A percentile compares a stretch with the other conserved stretches of the same genome.
Conservation (phyloP, 2,797 vertebrate species). For the Eulemur rubriventer region DNA sequence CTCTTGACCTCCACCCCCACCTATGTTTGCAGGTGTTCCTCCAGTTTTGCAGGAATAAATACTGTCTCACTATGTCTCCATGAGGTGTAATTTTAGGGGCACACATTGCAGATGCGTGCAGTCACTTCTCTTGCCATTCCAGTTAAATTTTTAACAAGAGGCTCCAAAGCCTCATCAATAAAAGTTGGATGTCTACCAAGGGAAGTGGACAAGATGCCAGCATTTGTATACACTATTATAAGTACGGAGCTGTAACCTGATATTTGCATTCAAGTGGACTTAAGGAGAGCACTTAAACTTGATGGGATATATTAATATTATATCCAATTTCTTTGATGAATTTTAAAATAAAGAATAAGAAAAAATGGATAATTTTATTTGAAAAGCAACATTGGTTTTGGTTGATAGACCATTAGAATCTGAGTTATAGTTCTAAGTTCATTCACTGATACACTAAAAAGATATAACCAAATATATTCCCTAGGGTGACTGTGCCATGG, state of each 20-base stretch:
- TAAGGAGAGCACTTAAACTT: conserved; percentile 12
- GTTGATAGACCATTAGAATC: neutral
- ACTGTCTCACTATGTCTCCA: conserved; percentile 13
- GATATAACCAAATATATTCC: neutral
- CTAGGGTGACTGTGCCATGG: neutral
- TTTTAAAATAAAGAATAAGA: neutral
- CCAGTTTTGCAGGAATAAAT: conserved; percentile 15
- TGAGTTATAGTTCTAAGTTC: neutral
- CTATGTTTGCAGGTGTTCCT: conserved; percentile 49
- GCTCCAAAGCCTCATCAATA: conserved; percentile 18
- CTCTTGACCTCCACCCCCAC: conserved; percentile 28
- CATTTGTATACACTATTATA: neutral
- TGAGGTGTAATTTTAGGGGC: conserved; percentile 23
- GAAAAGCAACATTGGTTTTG: neutral
- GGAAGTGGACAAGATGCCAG: neutral
- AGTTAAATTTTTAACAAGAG: conserved; percentile 63
- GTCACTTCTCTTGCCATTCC: conserved; percentile 38
- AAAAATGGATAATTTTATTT: neutral
- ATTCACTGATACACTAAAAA: neutral
- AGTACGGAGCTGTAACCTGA: neutral
- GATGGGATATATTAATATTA: neutral
- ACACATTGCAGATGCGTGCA: neutral
- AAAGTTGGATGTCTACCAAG: conserved; percentile 35
- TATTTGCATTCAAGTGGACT: neutral
- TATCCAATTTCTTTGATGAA: neutral